These are phyloP conservation scores for Kryphioiulus occultus DNA, from an alignment of 2,888 invertebrate species.

Conservation along the genomic window DNA sequence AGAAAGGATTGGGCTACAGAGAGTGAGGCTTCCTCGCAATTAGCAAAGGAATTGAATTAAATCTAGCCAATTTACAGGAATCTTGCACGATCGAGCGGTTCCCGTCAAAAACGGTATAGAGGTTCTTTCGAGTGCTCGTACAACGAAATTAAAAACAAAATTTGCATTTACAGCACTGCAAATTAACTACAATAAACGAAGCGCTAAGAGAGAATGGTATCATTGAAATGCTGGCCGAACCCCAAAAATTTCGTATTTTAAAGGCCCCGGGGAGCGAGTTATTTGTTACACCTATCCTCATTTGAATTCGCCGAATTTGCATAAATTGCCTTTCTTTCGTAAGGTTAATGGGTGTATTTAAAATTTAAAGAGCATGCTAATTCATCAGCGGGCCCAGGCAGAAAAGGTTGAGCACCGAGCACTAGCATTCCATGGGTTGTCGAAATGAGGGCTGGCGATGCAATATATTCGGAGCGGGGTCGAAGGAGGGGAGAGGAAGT, in stretches of 20 bases:
- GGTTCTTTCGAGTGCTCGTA: background rate
- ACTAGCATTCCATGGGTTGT: background rate
- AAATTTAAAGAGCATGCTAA: constrained; percentile 30
- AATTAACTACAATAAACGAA: constrained; percentile 13
- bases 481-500: constrained; percentile 27
- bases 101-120: background rate
- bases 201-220: background rate
- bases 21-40: background rate
- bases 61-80: background rate
- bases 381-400: background rate
- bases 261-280: background rate
- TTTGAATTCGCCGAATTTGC: constrained; percentile 6
- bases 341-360: constrained; percentile 36
- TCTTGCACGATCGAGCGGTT: background rate
- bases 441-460: background rate
- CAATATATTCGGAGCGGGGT: background rate
- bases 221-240: background rate
- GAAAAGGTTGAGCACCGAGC: constrained; percentile 7
- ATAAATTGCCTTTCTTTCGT: constrained; percentile 36
- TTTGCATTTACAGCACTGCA: constrained; percentile 24
- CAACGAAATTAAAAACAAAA: constrained; percentile 8
- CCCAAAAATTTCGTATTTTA: constrained; percentile 29
- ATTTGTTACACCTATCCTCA: constrained; percentile 39
- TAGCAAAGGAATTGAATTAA: constrained; percentile 2
- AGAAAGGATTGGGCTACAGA: background rate